Evolutionary conservation across 2,113 vertebrate species (phyloP), one percentile per base, ranked within the genome.

Genomic region (Ramphastos sulfuratus): DNA sequence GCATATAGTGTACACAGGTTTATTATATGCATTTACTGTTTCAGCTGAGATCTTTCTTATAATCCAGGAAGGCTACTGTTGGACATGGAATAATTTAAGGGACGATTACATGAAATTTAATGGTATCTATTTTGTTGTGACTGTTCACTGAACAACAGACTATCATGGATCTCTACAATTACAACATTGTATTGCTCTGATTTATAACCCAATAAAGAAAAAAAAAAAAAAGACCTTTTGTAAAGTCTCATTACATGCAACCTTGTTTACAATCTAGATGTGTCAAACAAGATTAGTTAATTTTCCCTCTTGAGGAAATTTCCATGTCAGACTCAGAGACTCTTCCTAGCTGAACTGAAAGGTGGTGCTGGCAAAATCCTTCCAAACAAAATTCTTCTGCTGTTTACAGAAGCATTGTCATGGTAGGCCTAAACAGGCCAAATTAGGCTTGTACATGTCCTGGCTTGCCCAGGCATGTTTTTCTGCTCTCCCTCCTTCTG

Each of bases 391-490:
- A 10, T 80, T 82, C 17, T 31, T 90, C 39, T 76, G 12, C 27
- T 84, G 44, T 70, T 90, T 87, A 82, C 27, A 90, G 56, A 87
- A 55, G n/a, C n/a, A n/a, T n/a, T n/a, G n/a, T n/a, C n/a, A n/a
- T n/a, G n/a, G n/a, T n/a, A n/a, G n/a, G n/a, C n/a, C n/a, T n/a
- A n/a, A n/a, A n/a, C n/a, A n/a, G n/a, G n/a, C n/a, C n/a, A n/a
- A n/a, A n/a, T n/a, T n/a, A n/a, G n/a, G n/a, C n/a, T n/a, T n/a
- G n/a, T n/a, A n/a, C n/a, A n/a, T n/a, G n/a, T n/a, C n/a, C n/a
- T n/a, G n/a, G n/a, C n/a, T n/a, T n/a, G n/a, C n/a, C n/a, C n/a
- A n/a, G n/a, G n/a, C n/a, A n/a, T n/a, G n/a, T n/a, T n/a, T n/a
- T n/a, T n/a, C n/a, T n/a, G n/a, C n/a, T n/a, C n/a, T n/a, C n/a